Evolutionary conservation across 2,113 vertebrate genomes (phyloP), one percentile per base, ranked within the genome.

Genomic region (Spea bombifrons): DNA sequence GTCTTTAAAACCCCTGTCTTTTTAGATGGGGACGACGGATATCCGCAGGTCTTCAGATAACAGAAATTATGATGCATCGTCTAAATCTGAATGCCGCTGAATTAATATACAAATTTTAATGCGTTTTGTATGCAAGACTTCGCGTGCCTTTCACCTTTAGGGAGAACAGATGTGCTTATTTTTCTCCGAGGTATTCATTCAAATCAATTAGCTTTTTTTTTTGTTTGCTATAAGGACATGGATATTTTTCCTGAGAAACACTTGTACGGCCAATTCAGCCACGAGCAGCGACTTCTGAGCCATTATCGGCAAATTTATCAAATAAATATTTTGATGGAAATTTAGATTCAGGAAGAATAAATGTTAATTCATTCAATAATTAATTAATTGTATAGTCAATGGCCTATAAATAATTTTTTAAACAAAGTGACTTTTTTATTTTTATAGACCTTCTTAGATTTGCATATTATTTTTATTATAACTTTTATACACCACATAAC

Each of bases 121-220:
- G 3, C 49, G 30, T 43, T 44, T 49, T 53, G 75, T 53, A 53
- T 66, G 73, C 13, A 68, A 46, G 75, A 68, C 9, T 44, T 48
- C 8, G 13, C 63, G 3, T 5, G 16, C 13, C 13, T 49, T 45
- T 59, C 44, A 55, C 65, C 75, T 67, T 76, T 67, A 30, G 50
- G 50, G 49, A 68, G 52, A 76, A 53, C 75, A 76, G 75, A 76
- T 76, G 66, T 57, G 66, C n/a, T 13, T 5, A 17, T 48, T 48
- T 59, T 44, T 76, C 75, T 76, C 75, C 2, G n/a, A 76, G 66
- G 50, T 59, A 47, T 45, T 47, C 65, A 30, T 52, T 47, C 8
- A 68, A 76, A 76, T 76, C 75, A 61, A 76, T 76, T 76, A 76
- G 66, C 66, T 69, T 76, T 53, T 30, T 68, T 70, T 68, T n/a